A percentile compares a stretch with the other conserved stretches of the same genome.
Conservation (phyloP, 2,888 invertebrate genomes). For the Lithophane socia region DNA sequence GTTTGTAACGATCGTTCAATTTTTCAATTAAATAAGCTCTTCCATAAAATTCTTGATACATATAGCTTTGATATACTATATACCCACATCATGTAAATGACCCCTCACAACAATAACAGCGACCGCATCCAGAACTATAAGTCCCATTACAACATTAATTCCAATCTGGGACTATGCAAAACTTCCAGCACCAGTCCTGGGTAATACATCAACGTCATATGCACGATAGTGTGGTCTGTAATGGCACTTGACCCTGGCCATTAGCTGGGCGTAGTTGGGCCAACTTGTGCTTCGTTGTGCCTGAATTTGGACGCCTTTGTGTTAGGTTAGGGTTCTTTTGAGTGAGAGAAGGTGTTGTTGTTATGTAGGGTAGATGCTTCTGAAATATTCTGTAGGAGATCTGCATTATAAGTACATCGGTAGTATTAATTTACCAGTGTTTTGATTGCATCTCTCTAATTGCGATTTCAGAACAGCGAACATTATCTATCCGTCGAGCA, state of each 20-base stretch:
- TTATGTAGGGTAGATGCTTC: not conserved
- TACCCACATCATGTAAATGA: not conserved
- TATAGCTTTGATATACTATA: not conserved
- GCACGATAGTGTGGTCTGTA: slow-evolving; percentile 53
- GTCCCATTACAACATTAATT: slow-evolving; percentile 32
- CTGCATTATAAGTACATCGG: too few relatives aligned
- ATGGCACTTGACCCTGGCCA: slow-evolving; percentile 62
- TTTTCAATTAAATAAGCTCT: not conserved
- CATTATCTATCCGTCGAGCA: too few relatives aligned
- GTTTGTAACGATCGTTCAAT: too few relatives aligned
- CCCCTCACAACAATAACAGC: slow-evolving; percentile 14
- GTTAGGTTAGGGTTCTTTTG: slow-evolving; percentile 6
- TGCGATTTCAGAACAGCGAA: too few relatives aligned
- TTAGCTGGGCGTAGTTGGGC: slow-evolving; percentile 47
- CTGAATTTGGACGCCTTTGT: slow-evolving; percentile 42
- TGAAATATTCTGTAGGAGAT: not conserved
- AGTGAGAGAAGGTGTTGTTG: slow-evolving; percentile 9
- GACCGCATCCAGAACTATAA: slow-evolving; percentile 7
- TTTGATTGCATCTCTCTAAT: too few relatives aligned
- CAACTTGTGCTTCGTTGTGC: slow-evolving; percentile 36
- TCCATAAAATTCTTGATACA: not conserved
- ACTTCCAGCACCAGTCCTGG: slow-evolving; percentile 26
- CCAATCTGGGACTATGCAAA: slow-evolving; percentile 34
- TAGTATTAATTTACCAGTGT: too few relatives aligned
- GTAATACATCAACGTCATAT: slow-evolving; percentile 63